A percentile compares a stretch with the other conserved stretches of the same genome.
Evolutionary conservation across 2,113 vertebrate species (phyloP).

Genomic region (Notiomystis cincta): DNA sequence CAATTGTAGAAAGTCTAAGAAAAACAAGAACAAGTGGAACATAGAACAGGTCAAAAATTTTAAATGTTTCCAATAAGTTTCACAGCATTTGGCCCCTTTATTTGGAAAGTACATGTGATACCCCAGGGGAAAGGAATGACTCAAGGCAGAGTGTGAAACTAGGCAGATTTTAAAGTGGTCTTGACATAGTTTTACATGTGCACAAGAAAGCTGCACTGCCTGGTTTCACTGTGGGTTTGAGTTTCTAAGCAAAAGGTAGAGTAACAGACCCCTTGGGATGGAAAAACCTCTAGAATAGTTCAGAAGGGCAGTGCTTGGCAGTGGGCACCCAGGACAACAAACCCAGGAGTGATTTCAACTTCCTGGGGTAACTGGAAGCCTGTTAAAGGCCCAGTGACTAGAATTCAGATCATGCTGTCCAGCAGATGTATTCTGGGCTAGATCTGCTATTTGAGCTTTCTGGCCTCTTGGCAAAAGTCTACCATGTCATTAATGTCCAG

Average conservation of each 20-base stretch:
- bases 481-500: neutral
- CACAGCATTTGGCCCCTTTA: conserved; percentile 23
- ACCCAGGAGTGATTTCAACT: neutral
- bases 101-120: conserved; percentile 18
- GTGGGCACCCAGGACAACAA: neutral
- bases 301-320: neutral
- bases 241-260: too few relatives aligned
- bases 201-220: neutral
- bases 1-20: neutral
- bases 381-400: neutral
- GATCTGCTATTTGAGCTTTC: neutral
- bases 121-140: neutral
- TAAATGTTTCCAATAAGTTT: conserved; percentile 1
- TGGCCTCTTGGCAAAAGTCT: neutral
- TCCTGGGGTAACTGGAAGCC: neutral
- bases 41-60: conserved; percentile 7
- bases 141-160: neutral
- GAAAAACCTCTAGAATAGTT: neutral
- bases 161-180: neutral
- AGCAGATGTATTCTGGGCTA: neutral
- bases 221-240: neutral
- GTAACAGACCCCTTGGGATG: neutral
- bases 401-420: neutral
- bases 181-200: neutral
- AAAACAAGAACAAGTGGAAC: conserved; percentile 18